Evolutionary conservation across 2,888 invertebrate species (phyloP), one percentile per base, ranked within the genome.

Genomic region (Chironomus riparius): DNA sequence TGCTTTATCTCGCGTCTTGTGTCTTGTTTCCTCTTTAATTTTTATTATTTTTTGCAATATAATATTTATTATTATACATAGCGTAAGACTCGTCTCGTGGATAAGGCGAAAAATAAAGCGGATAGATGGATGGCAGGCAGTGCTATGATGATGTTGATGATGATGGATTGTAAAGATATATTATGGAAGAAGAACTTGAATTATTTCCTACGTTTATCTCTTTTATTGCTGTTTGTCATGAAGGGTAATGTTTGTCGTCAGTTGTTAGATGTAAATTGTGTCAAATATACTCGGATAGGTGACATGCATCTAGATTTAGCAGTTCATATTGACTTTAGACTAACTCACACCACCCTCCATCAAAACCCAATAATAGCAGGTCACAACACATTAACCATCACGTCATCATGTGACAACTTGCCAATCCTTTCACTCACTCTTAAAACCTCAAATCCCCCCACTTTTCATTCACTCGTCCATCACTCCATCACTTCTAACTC

Each of bases 111-210:
- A 56, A 56, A 7, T 56, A 6, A 56, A 18, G 18, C 56, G 56
- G 56, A 56, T 56, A 56, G 15, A 56, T 56, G 18, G 50, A 50
- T 50, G 13, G 50, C 50, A 56, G 38, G 38, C 38, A 38, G 38
- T 38, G 38, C 38, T 10, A 38, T 38, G 38, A 38, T 38, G 38
- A 28, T 28, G 28, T 70, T 47, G 21, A 48, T 12, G 24, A 18
- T 47, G 15, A 38, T 68, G 24, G 18, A n/a, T 70, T 47, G 47
- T 18, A n/a, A 21, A 28, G 28, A 68, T 28, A 24, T 68, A 18
- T 47, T 69, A 48, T 38, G 38, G 38, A 10, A 38, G 38, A 18
- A 70, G 50, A 70, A 70, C 70, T 50, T 50, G 70, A 70, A 70
- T 50, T 70, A 70, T 47, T 70, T 70, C 70, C 70, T 70, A 70